Evolutionary conservation across 1,140 invertebrate species (phyloP).

Genomic region (Penaeus indicus): DNA sequence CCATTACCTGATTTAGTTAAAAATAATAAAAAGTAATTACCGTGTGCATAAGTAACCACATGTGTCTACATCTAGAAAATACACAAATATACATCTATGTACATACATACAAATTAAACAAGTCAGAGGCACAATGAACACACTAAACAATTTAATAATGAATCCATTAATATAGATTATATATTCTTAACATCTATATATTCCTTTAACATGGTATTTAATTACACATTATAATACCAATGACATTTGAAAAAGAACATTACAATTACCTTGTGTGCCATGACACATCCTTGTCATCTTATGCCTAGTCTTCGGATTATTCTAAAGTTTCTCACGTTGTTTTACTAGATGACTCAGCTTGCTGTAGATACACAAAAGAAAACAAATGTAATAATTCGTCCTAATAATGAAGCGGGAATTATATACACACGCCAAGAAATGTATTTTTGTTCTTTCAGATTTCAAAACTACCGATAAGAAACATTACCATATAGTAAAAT

Average conservation of each 20-base stretch:
- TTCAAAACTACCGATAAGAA: neutral
- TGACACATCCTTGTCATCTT: constrained; percentile 98
- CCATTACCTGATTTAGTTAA: too few species aligned
- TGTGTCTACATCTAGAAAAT: constrained; percentile 46
- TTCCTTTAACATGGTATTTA: too few species aligned
- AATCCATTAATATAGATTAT: too few species aligned
- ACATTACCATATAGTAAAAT: neutral
- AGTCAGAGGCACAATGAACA: neutral
- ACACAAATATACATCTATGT: constrained; percentile 57
- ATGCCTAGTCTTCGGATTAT: constrained; percentile 93
- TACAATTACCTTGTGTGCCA: constrained; percentile 90
- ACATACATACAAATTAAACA: constrained; percentile 4
- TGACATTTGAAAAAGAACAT: neutral
- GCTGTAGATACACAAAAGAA: constrained; percentile 72
- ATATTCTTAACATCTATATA: too few species aligned
- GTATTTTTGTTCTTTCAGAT: neutral
- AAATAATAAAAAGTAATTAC: neutral
- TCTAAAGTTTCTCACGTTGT: constrained; percentile 94
- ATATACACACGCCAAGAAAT: neutral
- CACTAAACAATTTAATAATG: too few species aligned
- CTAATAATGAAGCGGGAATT: neutral
- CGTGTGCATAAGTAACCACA: neutral
- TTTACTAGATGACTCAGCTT: constrained; percentile 94
- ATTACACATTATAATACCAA: constrained; percentile 30
- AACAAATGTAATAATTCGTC: neutral